Base-by-base conservation (phyloP, 1,140 invertebrate genomes). In the Cardiocondyla obscurior region DNA sequence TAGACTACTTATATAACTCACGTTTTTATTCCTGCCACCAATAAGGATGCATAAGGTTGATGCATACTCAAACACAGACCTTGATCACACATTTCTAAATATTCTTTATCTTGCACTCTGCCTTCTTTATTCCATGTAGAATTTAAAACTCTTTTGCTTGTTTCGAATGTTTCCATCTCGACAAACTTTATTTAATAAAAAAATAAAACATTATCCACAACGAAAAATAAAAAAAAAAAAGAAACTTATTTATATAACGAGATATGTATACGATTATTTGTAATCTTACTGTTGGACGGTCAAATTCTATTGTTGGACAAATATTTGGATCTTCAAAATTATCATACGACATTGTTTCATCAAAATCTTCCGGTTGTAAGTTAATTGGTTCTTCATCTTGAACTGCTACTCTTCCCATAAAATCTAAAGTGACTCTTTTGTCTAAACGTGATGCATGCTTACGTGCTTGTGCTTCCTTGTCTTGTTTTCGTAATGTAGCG, bases 21-120 rank as follows among this genome's bases (percentile, higher is more conserved):
- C 98, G 95, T 95, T 95, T 99, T 99, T 81, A 99, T 99, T 65
- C 98, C 98, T 28, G 96, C 95, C 3, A 99, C 96, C 0, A 99
- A 94, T 25, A 99, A 94, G 1, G 98, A 98, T 8, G 99, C 99
- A 96, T 97, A 99, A 0, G 99, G 99, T 91, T 99, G 99, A 94
- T 99, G 98, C 96, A 99, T 97, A 89, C 97, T 98, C 6, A 99
- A 93, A 94, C 98, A 99, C 85, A 96, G 94, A 1, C 98, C 98
- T 87, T 96, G 95, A 94, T 99, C 99, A 51, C 95, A 95, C 96
- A 99, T 98, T 94, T 98, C 97, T 86, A 97, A 95, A 65, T 98
- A 94, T 89, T 98, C 96, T 76, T 95, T 95, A 91, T 99, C 98
- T 93, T 99, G 98, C 42, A 99, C 95, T 36, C 96, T 93, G 90